phyloP scores from a whole-genome alignment of 1,140 invertebrate species.

The Ericerus pela region DNA sequence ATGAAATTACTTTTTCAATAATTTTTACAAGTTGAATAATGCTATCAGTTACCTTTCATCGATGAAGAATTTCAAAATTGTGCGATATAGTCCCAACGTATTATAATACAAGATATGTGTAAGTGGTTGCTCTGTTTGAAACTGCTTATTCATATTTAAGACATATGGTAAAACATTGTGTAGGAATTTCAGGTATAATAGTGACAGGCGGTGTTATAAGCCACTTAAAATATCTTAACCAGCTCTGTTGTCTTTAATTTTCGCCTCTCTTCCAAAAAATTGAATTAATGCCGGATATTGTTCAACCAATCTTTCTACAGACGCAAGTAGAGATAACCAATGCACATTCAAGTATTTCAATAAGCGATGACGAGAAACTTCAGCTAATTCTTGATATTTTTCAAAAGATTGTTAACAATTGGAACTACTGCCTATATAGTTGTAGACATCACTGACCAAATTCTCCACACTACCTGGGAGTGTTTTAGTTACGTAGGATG shows the following conservation, averaged over 20 bases:
- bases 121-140: neutral
- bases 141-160: neutral
- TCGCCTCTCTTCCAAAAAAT: too few species aligned
- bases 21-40: too few species aligned
- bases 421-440: slow-evolving; percentile 15
- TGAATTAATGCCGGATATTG: neutral
- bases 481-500: slow-evolving; percentile 14
- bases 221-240: neutral
- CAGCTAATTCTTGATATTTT: neutral
- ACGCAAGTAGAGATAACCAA: slow-evolving; percentile 1
- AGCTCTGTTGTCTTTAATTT: neutral
- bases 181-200: neutral
- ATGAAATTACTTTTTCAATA: too few species aligned
- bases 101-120: neutral
- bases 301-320: neutral
- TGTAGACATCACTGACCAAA: slow-evolving; percentile 15
- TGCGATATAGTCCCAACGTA: neutral
- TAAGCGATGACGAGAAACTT: neutral
- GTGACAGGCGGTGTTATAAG: neutral
- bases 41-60: too few species aligned
- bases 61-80: neutral
- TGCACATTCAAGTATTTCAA: neutral
- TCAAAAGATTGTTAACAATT: neutral
- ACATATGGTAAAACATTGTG: neutral
- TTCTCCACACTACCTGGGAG: slow-evolving; percentile 15